Conservation (phyloP, 2,797 vertebrate genomes). For the Silurus aristotelis region DNA sequence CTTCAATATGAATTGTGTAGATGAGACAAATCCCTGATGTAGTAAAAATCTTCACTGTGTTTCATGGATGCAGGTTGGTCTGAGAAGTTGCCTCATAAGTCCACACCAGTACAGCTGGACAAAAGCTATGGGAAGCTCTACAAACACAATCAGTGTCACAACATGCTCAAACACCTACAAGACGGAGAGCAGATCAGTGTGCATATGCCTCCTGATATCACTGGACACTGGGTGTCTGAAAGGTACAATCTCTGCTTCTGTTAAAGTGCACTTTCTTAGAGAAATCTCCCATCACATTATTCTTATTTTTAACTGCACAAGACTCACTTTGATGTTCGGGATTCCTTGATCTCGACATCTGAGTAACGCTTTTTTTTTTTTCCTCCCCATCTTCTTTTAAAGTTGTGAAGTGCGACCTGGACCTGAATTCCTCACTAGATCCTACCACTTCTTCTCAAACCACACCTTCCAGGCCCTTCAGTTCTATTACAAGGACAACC, state of each 20-base stretch:
- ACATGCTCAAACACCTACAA: slow-evolving; percentile 84
- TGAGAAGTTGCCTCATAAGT: slow-evolving; percentile 73
- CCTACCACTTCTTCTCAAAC: slow-evolving; percentile 82
- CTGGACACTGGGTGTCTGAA: slow-evolving; percentile 86
- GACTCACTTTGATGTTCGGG: neutral
- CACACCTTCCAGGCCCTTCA: slow-evolving; percentile 84
- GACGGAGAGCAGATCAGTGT: slow-evolving; percentile 81
- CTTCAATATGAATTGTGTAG: neutral
- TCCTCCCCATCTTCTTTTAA: slow-evolving; percentile 46
- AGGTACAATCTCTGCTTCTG: slow-evolving; percentile 67
- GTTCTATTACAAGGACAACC: slow-evolving; percentile 82
- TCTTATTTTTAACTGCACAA: slow-evolving; percentile 2
- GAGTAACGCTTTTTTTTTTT: neutral
- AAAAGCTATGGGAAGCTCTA: slow-evolving; percentile 76
- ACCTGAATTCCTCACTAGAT: slow-evolving; percentile 85
- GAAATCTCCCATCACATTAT: neutral
- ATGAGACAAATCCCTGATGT: slow-evolving; percentile 7
- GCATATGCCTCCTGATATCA: slow-evolving; percentile 83
- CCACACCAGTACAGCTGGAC: slow-evolving; percentile 75
- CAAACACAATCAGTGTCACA: slow-evolving; percentile 81
- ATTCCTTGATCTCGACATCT: neutral
- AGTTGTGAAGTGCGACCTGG: slow-evolving; percentile 87
- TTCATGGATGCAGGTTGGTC: slow-evolving; percentile 70
- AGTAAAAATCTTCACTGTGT: neutral
- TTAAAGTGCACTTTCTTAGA: neutral